Conservation (phyloP, 2,797 vertebrate genomes). For the Prunella strophiata region DNA sequence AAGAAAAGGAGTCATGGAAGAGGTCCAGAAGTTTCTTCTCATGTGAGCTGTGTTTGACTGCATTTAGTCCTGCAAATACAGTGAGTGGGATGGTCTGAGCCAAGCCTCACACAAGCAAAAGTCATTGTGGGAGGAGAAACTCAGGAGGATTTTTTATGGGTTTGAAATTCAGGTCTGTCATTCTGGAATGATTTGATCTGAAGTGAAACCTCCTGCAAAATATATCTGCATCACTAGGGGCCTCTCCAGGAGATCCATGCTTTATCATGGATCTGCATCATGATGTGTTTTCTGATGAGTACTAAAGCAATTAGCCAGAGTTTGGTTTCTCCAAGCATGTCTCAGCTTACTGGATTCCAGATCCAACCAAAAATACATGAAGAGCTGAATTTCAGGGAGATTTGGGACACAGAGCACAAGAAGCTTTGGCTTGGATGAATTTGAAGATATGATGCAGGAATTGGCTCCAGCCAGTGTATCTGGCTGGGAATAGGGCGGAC, state of each 20-base stretch:
- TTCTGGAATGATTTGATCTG: neutral
- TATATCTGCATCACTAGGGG: neutral
- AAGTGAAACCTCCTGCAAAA: neutral
- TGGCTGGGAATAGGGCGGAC: neutral
- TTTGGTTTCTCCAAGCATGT: neutral
- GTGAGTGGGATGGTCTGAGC: neutral
- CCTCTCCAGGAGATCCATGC: neutral
- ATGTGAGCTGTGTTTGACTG: neutral
- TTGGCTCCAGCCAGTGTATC: neutral
- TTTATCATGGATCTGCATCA: neutral
- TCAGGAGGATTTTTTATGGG: neutral
- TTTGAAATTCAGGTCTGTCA: neutral
- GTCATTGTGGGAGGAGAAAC: neutral
- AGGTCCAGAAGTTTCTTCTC: slow-evolving; percentile 13
- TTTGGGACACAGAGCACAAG: neutral
- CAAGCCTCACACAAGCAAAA: neutral
- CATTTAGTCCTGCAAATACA: neutral
- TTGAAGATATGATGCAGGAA: neutral
- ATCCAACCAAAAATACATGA: neutral
- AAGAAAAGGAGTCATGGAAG: neutral
- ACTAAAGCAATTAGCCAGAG: neutral
- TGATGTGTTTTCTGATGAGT: neutral
- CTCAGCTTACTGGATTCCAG: neutral
- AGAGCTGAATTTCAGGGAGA: neutral
- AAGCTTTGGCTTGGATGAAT: neutral